phyloP scores from a whole-genome alignment of 2,797 vertebrate species.

The Sparus aurata region DNA sequence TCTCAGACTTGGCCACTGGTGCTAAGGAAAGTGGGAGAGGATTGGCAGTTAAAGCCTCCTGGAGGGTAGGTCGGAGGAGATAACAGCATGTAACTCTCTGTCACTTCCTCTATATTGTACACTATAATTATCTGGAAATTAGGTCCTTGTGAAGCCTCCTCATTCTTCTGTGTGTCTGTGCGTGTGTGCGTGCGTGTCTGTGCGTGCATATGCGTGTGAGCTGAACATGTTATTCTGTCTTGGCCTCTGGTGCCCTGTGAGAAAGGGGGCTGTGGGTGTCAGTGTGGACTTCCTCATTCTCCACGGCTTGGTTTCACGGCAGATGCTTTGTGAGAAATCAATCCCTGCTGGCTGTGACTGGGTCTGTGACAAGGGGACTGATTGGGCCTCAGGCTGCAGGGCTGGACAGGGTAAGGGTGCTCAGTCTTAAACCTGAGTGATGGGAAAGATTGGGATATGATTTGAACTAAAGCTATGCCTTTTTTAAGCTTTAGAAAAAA shows the following conservation, averaged over 20 bases:
- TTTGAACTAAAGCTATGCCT: constrained; percentile 7
- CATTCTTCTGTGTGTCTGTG: neutral
- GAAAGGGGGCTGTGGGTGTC: constrained; percentile 15
- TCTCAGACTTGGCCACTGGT: constrained; percentile 51
- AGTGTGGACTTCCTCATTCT: constrained; percentile 66
- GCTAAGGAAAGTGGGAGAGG: constrained; percentile 46
- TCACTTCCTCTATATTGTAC: constrained; percentile 77
- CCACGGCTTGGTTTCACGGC: constrained; percentile 54
- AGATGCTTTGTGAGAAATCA: constrained; percentile 66
- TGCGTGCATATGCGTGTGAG: no score
- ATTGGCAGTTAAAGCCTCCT: constrained; percentile 63
- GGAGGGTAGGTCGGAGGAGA: constrained; percentile 62
- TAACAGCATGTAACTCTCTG: constrained; percentile 65
- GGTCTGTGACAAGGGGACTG: constrained; percentile 54
- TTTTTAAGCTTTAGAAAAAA: no score
- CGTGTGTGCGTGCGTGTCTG: constrained; percentile 17
- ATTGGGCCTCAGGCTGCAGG: constrained; percentile 49
- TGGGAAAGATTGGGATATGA: constrained; percentile 24
- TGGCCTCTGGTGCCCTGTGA: constrained; percentile 45
- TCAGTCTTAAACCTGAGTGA: constrained; percentile 62
- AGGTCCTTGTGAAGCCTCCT: constrained; percentile 56
- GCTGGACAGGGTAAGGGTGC: neutral
- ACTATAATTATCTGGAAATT: constrained; percentile 81
- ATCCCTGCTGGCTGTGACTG: constrained; percentile 48
- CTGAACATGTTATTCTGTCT: constrained; percentile 45